A percentile compares a stretch with the other conserved stretches of the same genome.
Conservation (phyloP, 1,140 invertebrate genomes). For the Hetaerina americana region DNA sequence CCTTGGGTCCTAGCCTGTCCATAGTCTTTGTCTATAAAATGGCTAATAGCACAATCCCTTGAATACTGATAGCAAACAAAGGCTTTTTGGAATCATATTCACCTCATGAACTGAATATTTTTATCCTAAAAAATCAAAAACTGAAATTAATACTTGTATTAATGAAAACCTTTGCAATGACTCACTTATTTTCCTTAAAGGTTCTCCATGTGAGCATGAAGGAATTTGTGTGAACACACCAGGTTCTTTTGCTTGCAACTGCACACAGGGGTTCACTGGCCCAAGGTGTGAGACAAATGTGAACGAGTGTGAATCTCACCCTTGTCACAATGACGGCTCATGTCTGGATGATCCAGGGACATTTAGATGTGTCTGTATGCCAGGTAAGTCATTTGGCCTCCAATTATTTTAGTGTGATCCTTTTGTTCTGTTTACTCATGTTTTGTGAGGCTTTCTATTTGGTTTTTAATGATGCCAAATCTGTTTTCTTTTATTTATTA, state of each 20-base stretch:
- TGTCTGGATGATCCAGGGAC: slow-evolving; percentile 90
- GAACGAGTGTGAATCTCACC: slow-evolving; percentile 90
- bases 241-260: slow-evolving; percentile 84
- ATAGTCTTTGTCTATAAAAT: too few relatives aligned
- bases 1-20: too few relatives aligned
- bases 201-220: slow-evolving; percentile 82
- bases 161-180: slow-evolving; percentile 4
- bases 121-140: too few relatives aligned
- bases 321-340: slow-evolving; percentile 86
- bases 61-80: too few relatives aligned
- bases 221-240: slow-evolving; percentile 90
- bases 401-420: not conserved
- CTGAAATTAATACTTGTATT: too few relatives aligned
- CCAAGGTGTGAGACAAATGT: slow-evolving; percentile 83
- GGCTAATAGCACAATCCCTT: too few relatives aligned
- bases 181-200: slow-evolving; percentile 30
- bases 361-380: slow-evolving; percentile 92
- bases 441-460: too few relatives aligned
- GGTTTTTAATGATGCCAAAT: too few relatives aligned
- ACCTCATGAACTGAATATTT: too few relatives aligned
- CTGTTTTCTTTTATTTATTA: slow-evolving; percentile 27
- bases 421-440: too few relatives aligned
- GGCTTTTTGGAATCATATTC: too few relatives aligned
- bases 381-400: slow-evolving; percentile 55
- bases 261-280: slow-evolving; percentile 81